Conservation (phyloP, 2,797 vertebrate species). For the Antrozous pallidus region DNA sequence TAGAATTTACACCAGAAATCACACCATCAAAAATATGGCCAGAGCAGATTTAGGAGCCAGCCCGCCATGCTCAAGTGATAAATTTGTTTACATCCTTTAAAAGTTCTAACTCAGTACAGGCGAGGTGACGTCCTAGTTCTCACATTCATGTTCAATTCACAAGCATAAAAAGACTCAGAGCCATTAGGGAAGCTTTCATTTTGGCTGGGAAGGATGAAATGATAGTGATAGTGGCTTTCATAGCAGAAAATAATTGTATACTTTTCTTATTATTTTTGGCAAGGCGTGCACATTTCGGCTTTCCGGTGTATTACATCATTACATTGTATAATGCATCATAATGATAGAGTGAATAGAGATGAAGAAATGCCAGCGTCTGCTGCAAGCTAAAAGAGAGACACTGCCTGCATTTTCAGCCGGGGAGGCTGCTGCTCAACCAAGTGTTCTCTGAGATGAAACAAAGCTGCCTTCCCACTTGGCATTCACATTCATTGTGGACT, state of each 20-base stretch:
- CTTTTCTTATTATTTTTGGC: slow-evolving; percentile 88
- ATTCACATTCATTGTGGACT: slow-evolving; percentile 86
- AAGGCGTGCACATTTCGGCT: slow-evolving; percentile 81
- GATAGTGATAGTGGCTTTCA: slow-evolving; percentile 84
- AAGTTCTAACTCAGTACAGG: slow-evolving; percentile 80
- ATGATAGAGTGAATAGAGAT: slow-evolving; percentile 86
- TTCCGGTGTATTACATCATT: slow-evolving; percentile 87
- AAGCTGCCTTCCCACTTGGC: slow-evolving; percentile 86
- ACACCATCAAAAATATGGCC: slow-evolving; percentile 48
- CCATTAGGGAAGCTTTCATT: slow-evolving; percentile 85
- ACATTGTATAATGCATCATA: slow-evolving; percentile 88
- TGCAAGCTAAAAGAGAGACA: slow-evolving; percentile 83
- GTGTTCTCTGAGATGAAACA: slow-evolving; percentile 85
- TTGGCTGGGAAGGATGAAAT: slow-evolving; percentile 82
- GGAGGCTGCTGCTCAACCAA: slow-evolving; percentile 82
- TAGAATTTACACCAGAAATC: slow-evolving; percentile 69
- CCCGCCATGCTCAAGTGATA: slow-evolving; percentile 64
- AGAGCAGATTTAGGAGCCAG: slow-evolving; percentile 52
- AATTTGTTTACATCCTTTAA: slow-evolving; percentile 82
- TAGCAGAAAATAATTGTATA: slow-evolving; percentile 87
- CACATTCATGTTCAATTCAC: slow-evolving; percentile 75
- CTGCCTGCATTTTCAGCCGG: slow-evolving; percentile 83
- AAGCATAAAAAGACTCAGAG: slow-evolving; percentile 82
- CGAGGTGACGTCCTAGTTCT: slow-evolving; percentile 72
- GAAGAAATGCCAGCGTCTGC: slow-evolving; percentile 85